Percentiles rank a stretch among this genome's conserved stretches.
phyloP scores from a whole-genome alignment of 2,888 invertebrate genomes.

The Scaeva pyrastri region DNA sequence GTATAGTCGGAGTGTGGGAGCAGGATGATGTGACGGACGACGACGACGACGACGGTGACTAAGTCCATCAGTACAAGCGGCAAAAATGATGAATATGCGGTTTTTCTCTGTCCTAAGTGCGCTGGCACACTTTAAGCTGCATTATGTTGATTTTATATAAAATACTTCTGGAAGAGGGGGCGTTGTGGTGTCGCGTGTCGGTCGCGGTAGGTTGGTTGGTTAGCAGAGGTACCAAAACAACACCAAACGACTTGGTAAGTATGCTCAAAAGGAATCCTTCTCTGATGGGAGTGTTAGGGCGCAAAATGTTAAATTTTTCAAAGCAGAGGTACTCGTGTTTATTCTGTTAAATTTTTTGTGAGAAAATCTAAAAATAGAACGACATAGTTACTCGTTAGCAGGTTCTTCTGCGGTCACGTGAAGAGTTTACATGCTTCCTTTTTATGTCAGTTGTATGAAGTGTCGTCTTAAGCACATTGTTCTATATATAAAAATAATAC shows the following conservation, averaged over 20 bases:
- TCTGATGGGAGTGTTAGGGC: neutral
- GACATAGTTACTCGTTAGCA: too few species aligned
- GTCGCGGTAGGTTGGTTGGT: neutral
- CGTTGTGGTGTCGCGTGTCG: too few species aligned
- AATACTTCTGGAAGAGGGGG: neutral
- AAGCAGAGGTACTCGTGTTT: constrained; percentile 1
- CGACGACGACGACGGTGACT: too few species aligned
- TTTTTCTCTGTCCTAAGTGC: constrained; percentile 23
- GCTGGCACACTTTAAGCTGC: constrained; percentile 22
- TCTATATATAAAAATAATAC: too few species aligned
- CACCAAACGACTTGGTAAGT: too few species aligned
- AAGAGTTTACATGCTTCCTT: neutral
- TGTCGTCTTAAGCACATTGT: neutral
- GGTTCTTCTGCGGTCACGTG: constrained; percentile 12
- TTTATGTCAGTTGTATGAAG: neutral
- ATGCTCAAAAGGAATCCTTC: neutral
- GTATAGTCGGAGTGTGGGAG: too few species aligned
- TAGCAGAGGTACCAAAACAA: too few species aligned
- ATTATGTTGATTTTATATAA: constrained; percentile 36
- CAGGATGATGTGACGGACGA: neutral
- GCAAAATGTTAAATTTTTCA: constrained; percentile 3
- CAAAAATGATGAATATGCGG: constrained; percentile 34
- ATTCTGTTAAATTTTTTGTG: neutral
- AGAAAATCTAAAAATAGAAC: neutral
- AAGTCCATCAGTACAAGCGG: constrained; percentile 41